phyloP scores from a whole-genome alignment of 2,113 vertebrate species.

The Calyptommatus sinebrachiatus region DNA sequence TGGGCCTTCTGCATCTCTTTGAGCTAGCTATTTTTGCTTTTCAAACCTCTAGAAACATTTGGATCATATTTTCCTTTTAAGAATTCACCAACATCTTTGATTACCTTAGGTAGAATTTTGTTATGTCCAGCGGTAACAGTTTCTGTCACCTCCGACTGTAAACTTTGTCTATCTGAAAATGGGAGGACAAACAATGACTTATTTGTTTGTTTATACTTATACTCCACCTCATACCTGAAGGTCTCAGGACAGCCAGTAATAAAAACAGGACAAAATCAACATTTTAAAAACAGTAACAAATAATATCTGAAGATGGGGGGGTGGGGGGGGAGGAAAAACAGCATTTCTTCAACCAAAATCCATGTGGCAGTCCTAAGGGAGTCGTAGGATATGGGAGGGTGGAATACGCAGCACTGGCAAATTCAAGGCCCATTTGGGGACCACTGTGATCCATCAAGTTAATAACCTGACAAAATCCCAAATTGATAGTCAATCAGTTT shows the following conservation, averaged over 20 bases:
- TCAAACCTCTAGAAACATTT: background rate
- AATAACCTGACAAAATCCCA: constrained; percentile 2
- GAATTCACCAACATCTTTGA: background rate
- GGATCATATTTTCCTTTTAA: background rate
- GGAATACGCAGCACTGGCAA: background rate
- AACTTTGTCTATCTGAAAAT: constrained; percentile 11
- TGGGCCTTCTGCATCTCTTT: background rate
- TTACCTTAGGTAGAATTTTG: background rate
- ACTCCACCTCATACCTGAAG: too few relatives aligned
- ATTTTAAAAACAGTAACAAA: too few relatives aligned
- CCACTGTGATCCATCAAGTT: background rate
- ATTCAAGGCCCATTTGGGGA: background rate
- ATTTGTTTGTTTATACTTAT: too few relatives aligned
- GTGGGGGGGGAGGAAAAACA: too few relatives aligned
- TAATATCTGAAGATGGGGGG: constrained; percentile 3
- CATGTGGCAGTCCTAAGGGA: background rate
- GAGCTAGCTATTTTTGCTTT: background rate
- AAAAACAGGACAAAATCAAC: too few relatives aligned
- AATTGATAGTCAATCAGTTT: background rate
- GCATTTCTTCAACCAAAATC: too few relatives aligned
- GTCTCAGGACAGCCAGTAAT: too few relatives aligned
- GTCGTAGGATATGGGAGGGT: background rate
- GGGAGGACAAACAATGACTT: too few relatives aligned
- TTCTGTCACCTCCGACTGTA: background rate
- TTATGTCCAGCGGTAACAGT: background rate